A percentile compares a stretch with the other conserved stretches of the same genome.
phyloP scores from a whole-genome alignment of 2,797 vertebrate genomes.

The Sebastes cheni region DNA sequence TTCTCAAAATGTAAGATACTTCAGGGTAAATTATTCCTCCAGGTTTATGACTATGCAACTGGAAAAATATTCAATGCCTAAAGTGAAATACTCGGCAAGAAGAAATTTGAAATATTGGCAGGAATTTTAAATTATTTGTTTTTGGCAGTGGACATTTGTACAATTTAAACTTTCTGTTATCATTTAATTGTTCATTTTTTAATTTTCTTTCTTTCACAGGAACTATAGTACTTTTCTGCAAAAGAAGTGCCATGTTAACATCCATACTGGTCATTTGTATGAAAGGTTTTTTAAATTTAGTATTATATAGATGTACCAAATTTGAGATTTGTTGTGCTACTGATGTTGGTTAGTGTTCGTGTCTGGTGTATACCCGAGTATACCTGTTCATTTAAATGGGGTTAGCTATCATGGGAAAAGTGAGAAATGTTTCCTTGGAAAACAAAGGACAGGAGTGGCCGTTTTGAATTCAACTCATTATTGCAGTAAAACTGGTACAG shows the following conservation, averaged over 20 bases:
- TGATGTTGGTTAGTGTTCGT: constrained; percentile 7
- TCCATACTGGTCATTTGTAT: neutral
- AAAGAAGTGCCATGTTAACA: neutral
- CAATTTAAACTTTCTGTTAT: neutral
- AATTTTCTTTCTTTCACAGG: neutral
- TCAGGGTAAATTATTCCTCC: neutral
- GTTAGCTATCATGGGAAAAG: neutral
- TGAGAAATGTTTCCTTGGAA: neutral
- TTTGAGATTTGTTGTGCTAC: constrained; percentile 32
- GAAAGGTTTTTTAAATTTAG: neutral
- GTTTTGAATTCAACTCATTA: constrained; percentile 80
- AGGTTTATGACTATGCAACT: neutral
- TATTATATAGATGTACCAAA: constrained; percentile 31
- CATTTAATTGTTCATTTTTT: constrained; percentile 30
- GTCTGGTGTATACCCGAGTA: neutral
- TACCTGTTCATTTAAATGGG: neutral
- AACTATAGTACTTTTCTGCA: neutral
- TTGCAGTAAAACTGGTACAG: constrained; percentile 82
- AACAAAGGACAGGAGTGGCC: constrained; percentile 67
- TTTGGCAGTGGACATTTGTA: constrained; percentile 50
- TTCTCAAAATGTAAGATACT: neutral
- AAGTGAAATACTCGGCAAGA: neutral
- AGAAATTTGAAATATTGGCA: neutral
- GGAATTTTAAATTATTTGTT: neutral
- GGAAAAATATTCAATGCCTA: neutral